Base-by-base conservation (phyloP, 2,888 invertebrate species). In the Pogonocherus hispidulus region DNA sequence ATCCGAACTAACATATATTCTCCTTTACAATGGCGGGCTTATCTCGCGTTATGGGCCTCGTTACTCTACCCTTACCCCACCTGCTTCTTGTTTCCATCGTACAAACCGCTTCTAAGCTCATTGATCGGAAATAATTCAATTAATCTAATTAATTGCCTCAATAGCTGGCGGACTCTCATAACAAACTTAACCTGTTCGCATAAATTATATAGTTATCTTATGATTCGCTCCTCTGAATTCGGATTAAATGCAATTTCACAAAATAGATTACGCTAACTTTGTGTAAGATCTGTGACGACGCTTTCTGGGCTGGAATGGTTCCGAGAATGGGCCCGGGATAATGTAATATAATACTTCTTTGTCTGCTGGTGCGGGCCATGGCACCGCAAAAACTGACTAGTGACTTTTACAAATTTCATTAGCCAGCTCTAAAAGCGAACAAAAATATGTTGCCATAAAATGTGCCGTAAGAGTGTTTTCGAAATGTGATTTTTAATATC, bases 51-150 rank as follows among this genome's bases (percentile, higher is more conserved):
- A 56, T 19, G 51, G 49, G 57, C 55, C 54, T 14, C 41, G n/a
- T 55, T 44, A 46, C 16, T 20, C 32, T 9, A 9, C 49, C 44
- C 49, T 14, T 16, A 9, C 37, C 59, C 20, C 73, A 69, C 72
- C 72, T 73, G 71, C 66, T 68, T 47, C 71, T 69, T 44, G 27
- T 46, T 27, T 22, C 57, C 57, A 14, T 41, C 57, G 16, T 27
- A 27, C 57, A 23, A 16, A 23, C 57, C 70, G 71, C 63, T 60
- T 60, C 64, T 67, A 63, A 67, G 72, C 71, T 71, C 74, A 76
- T 75, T 70, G 78, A 79, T 78, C 77, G 76, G 76, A 79, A 77
- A 76, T 78, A 76, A 79, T 78, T 77, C 76, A 79, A 78, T 79
- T 79, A 76, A 75, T 70, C 72, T 71, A 75, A 78, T 78, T 78